Evolutionary conservation across 2,888 invertebrate genomes (phyloP).

Genomic region (Eupithecia pulchellata): DNA sequence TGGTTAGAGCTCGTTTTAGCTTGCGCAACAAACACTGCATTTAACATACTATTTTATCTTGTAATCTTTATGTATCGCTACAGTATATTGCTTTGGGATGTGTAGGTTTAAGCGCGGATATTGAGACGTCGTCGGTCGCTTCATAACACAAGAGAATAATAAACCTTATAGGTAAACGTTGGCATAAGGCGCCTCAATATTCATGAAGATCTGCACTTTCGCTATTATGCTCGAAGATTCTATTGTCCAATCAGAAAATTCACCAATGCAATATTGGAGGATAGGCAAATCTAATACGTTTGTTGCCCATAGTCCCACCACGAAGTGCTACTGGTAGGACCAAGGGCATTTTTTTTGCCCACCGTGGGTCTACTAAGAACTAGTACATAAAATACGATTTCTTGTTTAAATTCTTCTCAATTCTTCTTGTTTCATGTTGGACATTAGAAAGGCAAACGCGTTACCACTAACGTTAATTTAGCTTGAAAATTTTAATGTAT

Average conservation of each 20-base stretch:
- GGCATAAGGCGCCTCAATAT: background rate
- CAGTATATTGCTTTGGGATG: background rate
- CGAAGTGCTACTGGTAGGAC: too few species aligned
- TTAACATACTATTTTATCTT: constrained; percentile 44
- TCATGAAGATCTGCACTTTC: background rate
- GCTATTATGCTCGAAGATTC: background rate
- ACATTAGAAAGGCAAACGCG: constrained; percentile 12
- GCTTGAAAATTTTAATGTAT: constrained; percentile 48
- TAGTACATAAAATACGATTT: background rate
- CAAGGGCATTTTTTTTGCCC: too few species aligned
- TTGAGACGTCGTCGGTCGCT: background rate
- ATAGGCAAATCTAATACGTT: background rate
- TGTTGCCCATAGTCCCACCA: too few species aligned
- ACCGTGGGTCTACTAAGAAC: too few species aligned
- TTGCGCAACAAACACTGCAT: constrained; percentile 49
- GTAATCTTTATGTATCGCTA: constrained; percentile 23
- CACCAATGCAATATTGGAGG: background rate
- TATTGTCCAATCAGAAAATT: background rate
- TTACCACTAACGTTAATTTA: constrained; percentile 34
- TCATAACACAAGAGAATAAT: background rate
- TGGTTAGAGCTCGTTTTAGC: constrained; percentile 6
- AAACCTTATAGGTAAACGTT: background rate
- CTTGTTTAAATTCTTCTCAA: background rate
- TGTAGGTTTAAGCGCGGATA: background rate
- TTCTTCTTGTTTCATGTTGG: constrained; percentile 13